phyloP scores from a whole-genome alignment of 2,113 vertebrate species.

The Furnarius figulus region DNA sequence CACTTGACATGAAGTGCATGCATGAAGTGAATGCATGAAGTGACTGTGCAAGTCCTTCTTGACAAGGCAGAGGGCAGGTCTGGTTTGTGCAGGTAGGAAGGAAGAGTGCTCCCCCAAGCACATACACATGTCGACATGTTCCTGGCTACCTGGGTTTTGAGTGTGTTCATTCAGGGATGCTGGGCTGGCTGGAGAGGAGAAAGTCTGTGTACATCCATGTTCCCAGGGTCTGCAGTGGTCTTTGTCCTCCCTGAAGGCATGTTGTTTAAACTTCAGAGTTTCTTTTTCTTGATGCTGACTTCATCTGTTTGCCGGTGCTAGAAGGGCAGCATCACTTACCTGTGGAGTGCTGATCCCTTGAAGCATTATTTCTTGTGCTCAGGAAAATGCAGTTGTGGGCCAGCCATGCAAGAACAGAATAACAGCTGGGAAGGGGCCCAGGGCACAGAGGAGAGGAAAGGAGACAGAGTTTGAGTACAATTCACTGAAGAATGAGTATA shows the following conservation, averaged over 20 bases:
- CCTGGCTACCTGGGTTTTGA: neutral
- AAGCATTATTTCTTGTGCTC: neutral
- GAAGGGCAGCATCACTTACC: neutral
- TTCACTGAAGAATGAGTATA: neutral
- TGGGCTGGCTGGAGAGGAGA: fast-evolving
- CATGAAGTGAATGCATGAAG: neutral
- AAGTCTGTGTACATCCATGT: neutral
- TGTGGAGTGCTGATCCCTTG: neutral
- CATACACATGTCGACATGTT: fast-evolving
- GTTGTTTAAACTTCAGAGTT: neutral
- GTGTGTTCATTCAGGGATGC: neutral
- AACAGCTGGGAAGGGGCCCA: neutral
- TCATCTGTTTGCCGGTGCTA: neutral
- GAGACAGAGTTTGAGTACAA: neutral
- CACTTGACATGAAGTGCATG: neutral
- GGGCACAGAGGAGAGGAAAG: neutral
- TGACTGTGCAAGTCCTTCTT: neutral
- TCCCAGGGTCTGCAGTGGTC: neutral
- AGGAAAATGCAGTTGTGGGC: neutral
- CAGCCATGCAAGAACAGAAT: fast-evolving
- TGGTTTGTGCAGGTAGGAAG: neutral
- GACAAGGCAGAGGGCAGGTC: neutral
- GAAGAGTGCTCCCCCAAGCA: neutral
- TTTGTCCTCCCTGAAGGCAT: neutral
- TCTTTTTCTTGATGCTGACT: neutral